Percentiles rank a stretch among this genome's conserved stretches.
Conservation (phyloP, 2,888 invertebrate species). For the Lasioglossum pauxillum region DNA sequence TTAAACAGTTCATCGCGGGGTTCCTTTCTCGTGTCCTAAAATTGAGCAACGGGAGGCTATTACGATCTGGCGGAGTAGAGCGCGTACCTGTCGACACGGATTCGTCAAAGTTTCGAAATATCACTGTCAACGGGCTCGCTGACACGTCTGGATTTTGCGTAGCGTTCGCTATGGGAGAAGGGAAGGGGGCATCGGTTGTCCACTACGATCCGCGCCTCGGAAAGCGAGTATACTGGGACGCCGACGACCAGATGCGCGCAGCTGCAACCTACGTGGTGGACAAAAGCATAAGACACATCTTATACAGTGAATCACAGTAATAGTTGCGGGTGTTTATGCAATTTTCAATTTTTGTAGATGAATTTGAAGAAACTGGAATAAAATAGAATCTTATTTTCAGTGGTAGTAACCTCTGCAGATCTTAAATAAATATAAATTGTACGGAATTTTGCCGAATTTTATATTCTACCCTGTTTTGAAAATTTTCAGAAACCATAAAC, state of each 20-base stretch:
- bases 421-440: too few species aligned
- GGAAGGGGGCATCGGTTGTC: not conserved
- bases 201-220: not conserved
- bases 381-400: too few species aligned
- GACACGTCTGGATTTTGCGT: not conserved
- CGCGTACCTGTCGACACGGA: constrained; percentile 1
- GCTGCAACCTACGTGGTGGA: not conserved
- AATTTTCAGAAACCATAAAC: too few species aligned
- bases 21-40: not conserved
- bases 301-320: not conserved
- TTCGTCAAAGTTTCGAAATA: constrained; percentile 11
- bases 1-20: constrained; percentile 2
- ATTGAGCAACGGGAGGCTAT: not conserved
- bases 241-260: not conserved
- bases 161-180: not conserved
- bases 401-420: too few species aligned
- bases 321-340: too few species aligned
- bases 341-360: too few species aligned
- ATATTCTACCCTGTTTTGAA: too few species aligned
- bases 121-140: not conserved
- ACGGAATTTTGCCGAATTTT: too few species aligned
- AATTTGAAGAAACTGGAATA: too few species aligned
- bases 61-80: not conserved
- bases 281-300: not conserved
- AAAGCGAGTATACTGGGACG: not conserved